Evolutionary conservation across 2,888 invertebrate genomes (phyloP), one percentile per base, ranked within the genome.

Genomic region (Hypsopygia costalis): DNA sequence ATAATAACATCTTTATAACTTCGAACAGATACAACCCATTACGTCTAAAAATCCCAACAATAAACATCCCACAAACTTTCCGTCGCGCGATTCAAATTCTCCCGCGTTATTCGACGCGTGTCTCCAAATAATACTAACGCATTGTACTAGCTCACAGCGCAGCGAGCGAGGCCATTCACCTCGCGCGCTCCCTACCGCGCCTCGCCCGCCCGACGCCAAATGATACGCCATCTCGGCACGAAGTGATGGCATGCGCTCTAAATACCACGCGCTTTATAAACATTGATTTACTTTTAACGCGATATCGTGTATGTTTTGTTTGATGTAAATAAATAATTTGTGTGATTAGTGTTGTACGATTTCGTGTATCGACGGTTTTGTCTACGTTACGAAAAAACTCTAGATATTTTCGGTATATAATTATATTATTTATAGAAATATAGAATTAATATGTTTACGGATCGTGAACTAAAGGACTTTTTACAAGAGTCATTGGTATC

Each of bases 401-500:
- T n/a, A n/a, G n/a, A n/a, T n/a, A n/a, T n/a, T n/a, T n/a, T n/a
- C n/a, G n/a, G n/a, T n/a, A n/a, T n/a, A n/a, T n/a, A n/a, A n/a
- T n/a, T n/a, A n/a, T n/a, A n/a, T n/a, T n/a, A n/a, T n/a, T n/a
- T n/a, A n/a, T n/a, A n/a, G n/a, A n/a, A n/a, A n/a, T n/a, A n/a
- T n/a, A n/a, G n/a, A n/a, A n/a, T n/a, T n/a, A 10, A 36, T 28
- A 64, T 62, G 60, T 47, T 39, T 27, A 38, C 52, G 6, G 51
- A 53, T 44, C 39, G 29, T 8, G 50, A 51, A 34, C 43, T 57
- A 9, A 55, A 50, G 40, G 34, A 36, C 0, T 55, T 50, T 29
- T 40, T 71, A 7, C 40, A 57, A 33, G 43, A 57, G 30, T 57
- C 58, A 47, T 67, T 62, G 9, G 44, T 43, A 7, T 47, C 44